A percentile compares a stretch with the other conserved stretches of the same genome.
Evolutionary conservation across 2,888 invertebrate species (phyloP).

Genomic region (Kryphioiulus occultus): DNA sequence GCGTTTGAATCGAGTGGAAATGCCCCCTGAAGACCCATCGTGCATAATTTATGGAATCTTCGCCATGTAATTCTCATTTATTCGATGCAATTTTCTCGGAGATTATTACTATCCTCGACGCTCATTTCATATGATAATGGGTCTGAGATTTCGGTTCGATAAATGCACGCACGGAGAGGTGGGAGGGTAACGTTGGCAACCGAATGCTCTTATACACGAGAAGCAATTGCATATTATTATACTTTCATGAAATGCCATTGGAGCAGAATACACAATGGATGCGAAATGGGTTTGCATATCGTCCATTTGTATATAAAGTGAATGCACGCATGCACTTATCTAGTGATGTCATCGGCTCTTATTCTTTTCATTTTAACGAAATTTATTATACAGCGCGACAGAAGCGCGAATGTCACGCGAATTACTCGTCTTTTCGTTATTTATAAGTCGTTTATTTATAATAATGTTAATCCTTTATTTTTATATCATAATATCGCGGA

Average conservation of each 20-base stretch:
- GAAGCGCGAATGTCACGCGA: slow-evolving; percentile 39
- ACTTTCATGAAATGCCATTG: slow-evolving; percentile 42
- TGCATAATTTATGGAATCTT: slow-evolving; percentile 51
- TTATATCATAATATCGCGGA: not conserved
- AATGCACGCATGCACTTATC: slow-evolving; percentile 21
- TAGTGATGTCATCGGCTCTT: not conserved
- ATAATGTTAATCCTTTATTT: not conserved
- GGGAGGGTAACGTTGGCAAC: slow-evolving; percentile 46
- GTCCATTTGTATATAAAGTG: not conserved
- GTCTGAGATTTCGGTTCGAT: slow-evolving; percentile 50
- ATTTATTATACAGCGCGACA: slow-evolving; percentile 43
- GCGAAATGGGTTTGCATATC: not conserved
- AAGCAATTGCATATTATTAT: slow-evolving; percentile 42
- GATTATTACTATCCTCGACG: slow-evolving; percentile 51
- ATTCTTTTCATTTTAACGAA: not conserved
- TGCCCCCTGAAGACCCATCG: slow-evolving; percentile 47
- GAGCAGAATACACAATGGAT: slow-evolving; percentile 3
- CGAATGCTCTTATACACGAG: not conserved
- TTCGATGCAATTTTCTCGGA: slow-evolving; percentile 51
- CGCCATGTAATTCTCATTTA: slow-evolving; percentile 52
- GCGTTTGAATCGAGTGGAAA: not conserved
- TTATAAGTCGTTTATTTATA: slow-evolving; percentile 44
- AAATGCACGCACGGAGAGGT: slow-evolving; percentile 20
- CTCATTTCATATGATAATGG: slow-evolving; percentile 52
- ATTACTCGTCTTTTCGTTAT: slow-evolving; percentile 28